Conservation (phyloP, 1,140 invertebrate genomes). For the Lepidurus arcticus region DNA sequence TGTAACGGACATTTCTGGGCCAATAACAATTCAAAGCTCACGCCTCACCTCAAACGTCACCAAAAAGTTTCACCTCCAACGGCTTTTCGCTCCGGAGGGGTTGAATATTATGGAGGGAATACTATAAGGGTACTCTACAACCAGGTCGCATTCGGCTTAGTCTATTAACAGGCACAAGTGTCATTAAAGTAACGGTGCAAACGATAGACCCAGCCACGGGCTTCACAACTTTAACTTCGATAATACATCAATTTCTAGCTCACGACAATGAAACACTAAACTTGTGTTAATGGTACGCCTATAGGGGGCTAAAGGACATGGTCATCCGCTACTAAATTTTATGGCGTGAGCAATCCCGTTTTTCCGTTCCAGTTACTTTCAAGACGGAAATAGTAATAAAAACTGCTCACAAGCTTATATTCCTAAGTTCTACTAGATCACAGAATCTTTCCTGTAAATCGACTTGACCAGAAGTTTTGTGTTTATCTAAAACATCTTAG, state of each 20-base stretch:
- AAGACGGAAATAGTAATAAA: neutral
- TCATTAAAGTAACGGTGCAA: slow-evolving; percentile 1
- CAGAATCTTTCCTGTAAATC: no score
- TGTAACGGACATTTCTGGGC: slow-evolving; percentile 13
- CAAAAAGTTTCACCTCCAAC: neutral
- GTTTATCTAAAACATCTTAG: no score
- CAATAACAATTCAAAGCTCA: neutral
- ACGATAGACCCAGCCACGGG: neutral
- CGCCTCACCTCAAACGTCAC: neutral
- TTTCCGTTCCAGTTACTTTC: neutral
- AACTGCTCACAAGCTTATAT: neutral
- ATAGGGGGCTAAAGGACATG: neutral
- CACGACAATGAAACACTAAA: neutral
- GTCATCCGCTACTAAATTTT: slow-evolving; percentile 14
- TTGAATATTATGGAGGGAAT: neutral
- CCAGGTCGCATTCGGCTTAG: neutral
- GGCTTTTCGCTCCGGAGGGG: slow-evolving; percentile 3
- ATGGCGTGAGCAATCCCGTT: slow-evolving; percentile 1
- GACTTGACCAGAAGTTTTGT: no score
- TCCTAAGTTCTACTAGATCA: no score
- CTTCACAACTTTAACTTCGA: neutral
- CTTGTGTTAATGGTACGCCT: neutral
- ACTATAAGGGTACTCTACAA: neutral
- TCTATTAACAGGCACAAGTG: neutral
- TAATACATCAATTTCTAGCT: neutral